phyloP scores from a whole-genome alignment of 1,140 invertebrate genomes.

The Calephelis nemesis region DNA sequence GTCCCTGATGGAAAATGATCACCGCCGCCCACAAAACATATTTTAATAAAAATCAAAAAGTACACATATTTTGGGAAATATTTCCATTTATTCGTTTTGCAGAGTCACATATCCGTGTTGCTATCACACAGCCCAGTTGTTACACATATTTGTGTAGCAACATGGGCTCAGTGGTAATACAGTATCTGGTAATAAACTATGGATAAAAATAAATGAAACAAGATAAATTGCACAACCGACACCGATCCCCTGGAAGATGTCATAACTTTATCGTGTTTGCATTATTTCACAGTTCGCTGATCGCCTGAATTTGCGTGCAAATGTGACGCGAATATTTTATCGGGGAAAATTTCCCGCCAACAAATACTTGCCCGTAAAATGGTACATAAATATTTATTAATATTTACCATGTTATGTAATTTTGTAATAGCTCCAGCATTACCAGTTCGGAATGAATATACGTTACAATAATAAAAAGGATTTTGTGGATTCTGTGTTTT shows the following conservation, averaged over 20 bases:
- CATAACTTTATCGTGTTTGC: constrained; percentile 72
- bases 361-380: constrained; percentile 13
- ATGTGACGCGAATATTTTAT: constrained; percentile 32
- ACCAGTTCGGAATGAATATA: no score
- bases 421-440: not conserved
- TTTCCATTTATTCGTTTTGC: no score
- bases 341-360: constrained; percentile 2
- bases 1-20: no score
- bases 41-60: no score
- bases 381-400: constrained; percentile 15
- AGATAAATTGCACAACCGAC: constrained; percentile 10
- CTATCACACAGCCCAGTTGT: no score
- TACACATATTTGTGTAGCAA: no score
- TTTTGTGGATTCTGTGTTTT: no score
- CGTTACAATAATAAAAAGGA: no score
- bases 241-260: constrained; percentile 49
- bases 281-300: constrained; percentile 67
- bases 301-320: constrained; percentile 39
- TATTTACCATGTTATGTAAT: not conserved
- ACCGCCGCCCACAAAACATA: no score
- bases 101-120: no score
- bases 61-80: no score
- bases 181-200: constrained; percentile 16
- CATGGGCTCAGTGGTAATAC: not conserved
- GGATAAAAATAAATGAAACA: constrained; percentile 17